Evolutionary conservation across 92 coral and sea anemone species (phyloP), one percentile per base, ranked within the genome.

Genomic region (Galaxea fascicularis): DNA sequence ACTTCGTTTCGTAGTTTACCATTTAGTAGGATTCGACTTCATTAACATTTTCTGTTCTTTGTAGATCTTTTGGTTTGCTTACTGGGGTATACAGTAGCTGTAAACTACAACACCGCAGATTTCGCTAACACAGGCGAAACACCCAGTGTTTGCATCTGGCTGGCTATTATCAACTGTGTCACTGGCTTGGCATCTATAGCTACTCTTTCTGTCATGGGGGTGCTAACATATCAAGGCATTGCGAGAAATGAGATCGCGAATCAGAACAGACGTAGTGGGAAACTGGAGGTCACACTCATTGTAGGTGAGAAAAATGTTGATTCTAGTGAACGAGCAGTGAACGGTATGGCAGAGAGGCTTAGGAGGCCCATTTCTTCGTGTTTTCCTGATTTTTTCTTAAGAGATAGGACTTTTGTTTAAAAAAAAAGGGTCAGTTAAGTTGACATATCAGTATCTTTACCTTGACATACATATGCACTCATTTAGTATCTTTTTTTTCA

Each of bases 161-260:
- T 91, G 28, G 94, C 94, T 26, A 88, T 91, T 49, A 87, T 91
- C 72, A 91, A 91, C 86, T 77, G 88, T 47, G 82, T 78, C 75
- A 74, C 91, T 18, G 94, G 94, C 17, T 71, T 91, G 15, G 86
- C 82, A 9, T 85, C 88, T 44, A 88, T 91, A 39, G 91, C 66
- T 1, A 87, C 94, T 0, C 79, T 91, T 20, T 41, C 89, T 17
- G 26, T 56, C 46, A 91, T 91, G 94, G 86, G 78, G 11, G 49
- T 76, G 54, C 47, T 88, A 1, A 76, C 91, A 15, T 83, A 91
- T 28, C 16, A 74, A 41, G 91, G 91, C 24, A 73, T 91, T 46
- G 84, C 91, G 53, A 68, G 81, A 22, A 73, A 28, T 10, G 87
- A 73, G 52, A 21, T 83, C n/a, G 82, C 87, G 16, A 64, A 60